Conservation (phyloP, 2,113 vertebrate species). For the Thermophis baileyi region DNA sequence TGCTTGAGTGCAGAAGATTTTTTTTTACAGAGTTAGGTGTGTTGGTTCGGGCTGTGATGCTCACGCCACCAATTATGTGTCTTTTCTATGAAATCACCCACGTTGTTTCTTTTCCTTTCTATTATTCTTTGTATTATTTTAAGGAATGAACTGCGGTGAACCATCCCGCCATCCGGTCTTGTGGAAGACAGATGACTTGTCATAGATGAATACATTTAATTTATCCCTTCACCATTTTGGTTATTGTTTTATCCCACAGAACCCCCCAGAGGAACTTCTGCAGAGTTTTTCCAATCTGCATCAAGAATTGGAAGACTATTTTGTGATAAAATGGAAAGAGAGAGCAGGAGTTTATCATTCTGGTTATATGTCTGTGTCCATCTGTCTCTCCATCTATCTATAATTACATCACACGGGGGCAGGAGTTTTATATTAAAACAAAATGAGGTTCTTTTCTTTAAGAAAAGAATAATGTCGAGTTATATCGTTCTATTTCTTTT, state of each 20-base stretch:
- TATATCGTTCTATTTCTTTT: not conserved
- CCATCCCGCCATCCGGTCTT: not conserved
- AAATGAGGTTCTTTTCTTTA: not conserved
- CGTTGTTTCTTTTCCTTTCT: not conserved
- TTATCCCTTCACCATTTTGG: not conserved
- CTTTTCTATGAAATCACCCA: fast-evolving
- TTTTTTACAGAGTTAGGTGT: not conserved
- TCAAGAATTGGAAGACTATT: not conserved
- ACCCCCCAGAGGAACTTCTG: too few relatives aligned
- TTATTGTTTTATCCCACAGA: not conserved
- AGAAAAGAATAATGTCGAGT: not conserved
- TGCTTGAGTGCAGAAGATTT: not conserved
- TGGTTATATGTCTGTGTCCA: not conserved
- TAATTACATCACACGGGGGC: not conserved
- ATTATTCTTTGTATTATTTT: not conserved
- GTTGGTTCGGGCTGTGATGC: not conserved
- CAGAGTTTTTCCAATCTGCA: not conserved
- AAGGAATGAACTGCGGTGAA: not conserved
- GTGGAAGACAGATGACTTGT: not conserved
- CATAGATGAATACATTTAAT: not conserved
- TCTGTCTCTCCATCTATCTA: not conserved
- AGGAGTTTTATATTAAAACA: not conserved
- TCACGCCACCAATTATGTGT: not conserved
- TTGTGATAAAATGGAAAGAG: not conserved
- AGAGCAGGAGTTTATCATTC: not conserved